These are phyloP conservation scores for Solenopsis invicta DNA, from an alignment of 1,140 invertebrate species.

Conservation along the genomic window DNA sequence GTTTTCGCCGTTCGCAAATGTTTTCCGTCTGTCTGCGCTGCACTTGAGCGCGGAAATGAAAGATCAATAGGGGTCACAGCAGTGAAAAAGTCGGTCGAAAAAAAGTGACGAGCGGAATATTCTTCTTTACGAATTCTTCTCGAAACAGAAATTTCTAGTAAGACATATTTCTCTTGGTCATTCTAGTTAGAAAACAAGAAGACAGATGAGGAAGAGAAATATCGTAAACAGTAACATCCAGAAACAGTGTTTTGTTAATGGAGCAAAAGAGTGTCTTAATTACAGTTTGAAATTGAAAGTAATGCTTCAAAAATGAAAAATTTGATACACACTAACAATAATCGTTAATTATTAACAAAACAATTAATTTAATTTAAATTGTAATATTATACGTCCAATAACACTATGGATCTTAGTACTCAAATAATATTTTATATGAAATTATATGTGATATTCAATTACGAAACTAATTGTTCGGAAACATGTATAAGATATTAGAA, in stretches of 20 bases:
- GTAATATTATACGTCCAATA: too few species aligned
- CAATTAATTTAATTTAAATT: too few species aligned
- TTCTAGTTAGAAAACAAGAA: not conserved
- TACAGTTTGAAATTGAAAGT: conserved; percentile 19
- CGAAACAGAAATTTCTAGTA: not conserved
- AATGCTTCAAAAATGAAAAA: not conserved
- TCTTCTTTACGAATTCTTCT: conserved; percentile 28
- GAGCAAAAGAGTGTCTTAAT: not conserved
- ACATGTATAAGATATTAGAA: too few species aligned
- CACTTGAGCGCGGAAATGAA: conserved; percentile 48
- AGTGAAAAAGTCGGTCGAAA: conserved; percentile 36
- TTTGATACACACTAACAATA: not conserved
- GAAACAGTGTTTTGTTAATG: not conserved
- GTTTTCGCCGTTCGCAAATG: conserved; percentile 59
- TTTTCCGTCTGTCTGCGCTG: conserved; percentile 53
- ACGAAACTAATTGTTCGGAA: too few species aligned
- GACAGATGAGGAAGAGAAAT: not conserved
- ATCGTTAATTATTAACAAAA: not conserved
- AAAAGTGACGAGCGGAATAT: conserved; percentile 18
- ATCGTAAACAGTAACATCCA: not conserved
- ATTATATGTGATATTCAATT: too few species aligned
- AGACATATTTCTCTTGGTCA: not conserved
- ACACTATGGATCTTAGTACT: too few species aligned
- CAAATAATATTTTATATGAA: too few species aligned
- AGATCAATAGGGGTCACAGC: conserved; percentile 44